Evolutionary conservation across 2,797 vertebrate species (phyloP).

Genomic region (Lagocephalus sceleratus): DNA sequence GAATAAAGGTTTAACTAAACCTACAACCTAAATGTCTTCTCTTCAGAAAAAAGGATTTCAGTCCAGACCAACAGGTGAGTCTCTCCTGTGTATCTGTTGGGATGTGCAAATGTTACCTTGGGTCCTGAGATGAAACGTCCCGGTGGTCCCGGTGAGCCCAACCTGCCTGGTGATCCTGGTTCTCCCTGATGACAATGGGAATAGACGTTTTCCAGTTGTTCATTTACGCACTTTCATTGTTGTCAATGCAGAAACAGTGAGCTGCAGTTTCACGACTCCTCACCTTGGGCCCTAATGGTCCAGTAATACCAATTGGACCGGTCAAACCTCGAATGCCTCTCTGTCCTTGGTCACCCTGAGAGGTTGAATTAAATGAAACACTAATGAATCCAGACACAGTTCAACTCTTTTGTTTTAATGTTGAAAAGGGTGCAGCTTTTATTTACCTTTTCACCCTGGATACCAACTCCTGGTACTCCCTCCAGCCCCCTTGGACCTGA

Average conservation of each 20-base stretch:
- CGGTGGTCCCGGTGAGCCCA: constrained; percentile 79
- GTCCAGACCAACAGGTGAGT: too few relatives aligned
- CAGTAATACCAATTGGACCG: constrained; percentile 80
- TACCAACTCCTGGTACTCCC: constrained; percentile 79
- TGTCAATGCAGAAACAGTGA: not conserved
- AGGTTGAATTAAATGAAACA: not conserved
- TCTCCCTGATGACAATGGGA: constrained; percentile 78
- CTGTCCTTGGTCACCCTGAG: constrained; percentile 88
- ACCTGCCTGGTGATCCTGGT: constrained; percentile 79
- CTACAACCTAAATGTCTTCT: too few relatives aligned
- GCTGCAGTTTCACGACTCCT: not conserved
- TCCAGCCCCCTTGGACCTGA: constrained; percentile 81
- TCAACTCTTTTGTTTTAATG: not conserved
- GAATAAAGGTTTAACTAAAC: too few relatives aligned
- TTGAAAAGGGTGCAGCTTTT: constrained; percentile 5
- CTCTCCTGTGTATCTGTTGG: too few relatives aligned
- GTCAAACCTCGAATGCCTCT: constrained; percentile 83
- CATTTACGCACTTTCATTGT: not conserved
- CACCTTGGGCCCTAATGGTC: constrained; percentile 86
- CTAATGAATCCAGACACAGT: constrained; percentile 2
- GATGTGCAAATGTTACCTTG: constrained; percentile 73
- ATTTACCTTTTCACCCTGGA: constrained; percentile 86
- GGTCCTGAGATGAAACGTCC: constrained; percentile 82
- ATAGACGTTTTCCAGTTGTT: not conserved
- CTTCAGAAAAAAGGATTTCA: too few relatives aligned